These are phyloP conservation scores for Ditula angustiorana DNA, from an alignment of 2,888 invertebrate genomes.

Conservation along the genomic window DNA sequence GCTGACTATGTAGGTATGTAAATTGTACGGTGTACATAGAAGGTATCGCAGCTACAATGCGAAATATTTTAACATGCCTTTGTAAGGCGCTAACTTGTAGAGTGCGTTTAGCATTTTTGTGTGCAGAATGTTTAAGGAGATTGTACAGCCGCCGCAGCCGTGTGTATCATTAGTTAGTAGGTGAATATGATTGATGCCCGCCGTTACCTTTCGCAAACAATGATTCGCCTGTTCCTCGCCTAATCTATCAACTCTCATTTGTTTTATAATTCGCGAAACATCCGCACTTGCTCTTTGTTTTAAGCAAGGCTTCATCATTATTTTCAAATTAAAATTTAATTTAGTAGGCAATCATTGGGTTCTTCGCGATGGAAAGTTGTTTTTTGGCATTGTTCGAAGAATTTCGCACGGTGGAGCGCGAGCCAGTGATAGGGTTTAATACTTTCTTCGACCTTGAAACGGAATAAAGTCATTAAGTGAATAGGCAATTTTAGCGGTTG, in stretches of 20 bases:
- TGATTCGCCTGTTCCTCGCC: constrained; percentile 23
- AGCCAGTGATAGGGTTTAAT: constrained; percentile 51
- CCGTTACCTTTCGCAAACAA: constrained; percentile 40
- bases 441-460: constrained; percentile 59
- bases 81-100: no score
- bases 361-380: constrained; percentile 56
- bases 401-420: constrained; percentile 65
- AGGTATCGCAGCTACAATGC: neutral
- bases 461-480: constrained; percentile 58
- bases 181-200: constrained; percentile 47
- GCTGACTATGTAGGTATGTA: neutral
- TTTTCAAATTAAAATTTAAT: constrained; percentile 48
- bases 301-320: constrained; percentile 31
- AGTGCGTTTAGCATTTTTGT: neutral
- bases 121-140: neutral
- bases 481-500: constrained; percentile 20
- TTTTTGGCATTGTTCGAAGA: constrained; percentile 56
- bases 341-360: constrained; percentile 45
- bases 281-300: constrained; percentile 31
- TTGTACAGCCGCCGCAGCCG: neutral
- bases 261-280: constrained; percentile 35
- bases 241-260: constrained; percentile 34
- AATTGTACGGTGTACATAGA: neutral
- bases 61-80: no score
- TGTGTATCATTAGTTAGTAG: constrained; percentile 38